phyloP scores from a whole-genome alignment of 2,888 invertebrate genomes.

The Emmelina monodactyla region DNA sequence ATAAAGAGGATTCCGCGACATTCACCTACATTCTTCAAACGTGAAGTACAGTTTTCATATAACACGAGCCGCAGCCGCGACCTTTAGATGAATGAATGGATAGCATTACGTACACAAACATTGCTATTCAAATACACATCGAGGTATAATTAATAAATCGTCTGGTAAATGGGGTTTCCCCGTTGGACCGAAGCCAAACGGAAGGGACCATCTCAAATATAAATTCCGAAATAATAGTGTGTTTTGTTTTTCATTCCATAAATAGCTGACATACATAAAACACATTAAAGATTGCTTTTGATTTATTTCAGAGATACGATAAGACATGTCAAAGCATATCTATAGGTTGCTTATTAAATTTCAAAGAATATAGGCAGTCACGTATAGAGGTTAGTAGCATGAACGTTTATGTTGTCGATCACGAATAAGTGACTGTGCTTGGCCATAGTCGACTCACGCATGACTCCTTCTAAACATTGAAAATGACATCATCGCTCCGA shows the following conservation, averaged over 20 bases:
- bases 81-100: not conserved
- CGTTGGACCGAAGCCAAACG: conserved; percentile 57
- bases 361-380: too few species aligned
- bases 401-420: too few species aligned
- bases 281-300: too few species aligned
- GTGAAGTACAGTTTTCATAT: not conserved
- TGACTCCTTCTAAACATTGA: too few species aligned
- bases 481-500: too few species aligned
- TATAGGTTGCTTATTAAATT: too few species aligned
- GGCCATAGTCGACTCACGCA: too few species aligned
- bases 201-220: conserved; percentile 52
- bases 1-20: conserved; percentile 31
- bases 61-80: not conserved
- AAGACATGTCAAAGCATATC: too few species aligned
- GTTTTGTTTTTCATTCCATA: conserved; percentile 11
- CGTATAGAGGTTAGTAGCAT: too few species aligned
- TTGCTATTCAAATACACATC: conserved; percentile 21
- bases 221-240: conserved; percentile 50
- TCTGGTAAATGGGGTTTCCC: conserved; percentile 59
- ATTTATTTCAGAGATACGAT: too few species aligned
- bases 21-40: conserved; percentile 22
- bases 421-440: too few species aligned
- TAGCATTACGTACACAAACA: conserved; percentile 1
- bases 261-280: conserved; percentile 4
- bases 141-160: conserved; percentile 46